These are phyloP conservation scores for Acanthisitta chloris DNA, from an alignment of 2,113 vertebrate species.

Conservation along the genomic window DNA sequence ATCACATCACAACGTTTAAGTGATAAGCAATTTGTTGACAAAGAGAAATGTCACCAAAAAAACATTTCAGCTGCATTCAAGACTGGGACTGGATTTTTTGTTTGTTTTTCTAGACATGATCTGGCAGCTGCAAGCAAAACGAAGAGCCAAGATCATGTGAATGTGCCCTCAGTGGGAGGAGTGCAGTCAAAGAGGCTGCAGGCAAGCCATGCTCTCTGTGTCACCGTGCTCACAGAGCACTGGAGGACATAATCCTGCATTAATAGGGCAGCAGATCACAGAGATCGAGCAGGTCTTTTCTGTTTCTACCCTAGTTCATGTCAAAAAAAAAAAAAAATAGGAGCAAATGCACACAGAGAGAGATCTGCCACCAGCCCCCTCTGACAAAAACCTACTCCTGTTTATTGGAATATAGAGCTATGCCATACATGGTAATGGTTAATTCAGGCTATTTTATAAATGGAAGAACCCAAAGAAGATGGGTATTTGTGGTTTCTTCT, in stretches of 20 bases:
- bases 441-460: neutral
- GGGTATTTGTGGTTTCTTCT: neutral
- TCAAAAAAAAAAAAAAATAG: neutral
- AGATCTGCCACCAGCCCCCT: neutral
- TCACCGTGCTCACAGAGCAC: neutral
- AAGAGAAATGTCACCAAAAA: slow-evolving; percentile 40
- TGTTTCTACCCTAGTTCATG: neutral
- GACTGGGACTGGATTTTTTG: neutral
- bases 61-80: slow-evolving; percentile 21
- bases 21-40: slow-evolving; percentile 27
- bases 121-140: slow-evolving; percentile 34
- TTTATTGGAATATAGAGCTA: neutral
- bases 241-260: slow-evolving; percentile 43
- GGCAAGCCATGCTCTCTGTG: slow-evolving; percentile 34
- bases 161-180: neutral
- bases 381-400: neutral
- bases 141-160: slow-evolving; percentile 10
- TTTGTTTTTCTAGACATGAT: slow-evolving; percentile 31
- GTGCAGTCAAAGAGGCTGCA: neutral
- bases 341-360: neutral
- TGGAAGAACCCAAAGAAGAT: neutral
- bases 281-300: slow-evolving; percentile 1
- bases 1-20: neutral
- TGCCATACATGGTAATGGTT: neutral
- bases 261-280: slow-evolving; percentile 35